A percentile compares a stretch with the other conserved stretches of the same genome.
Conservation (phyloP, 1,140 invertebrate species). For the Atta texana region DNA sequence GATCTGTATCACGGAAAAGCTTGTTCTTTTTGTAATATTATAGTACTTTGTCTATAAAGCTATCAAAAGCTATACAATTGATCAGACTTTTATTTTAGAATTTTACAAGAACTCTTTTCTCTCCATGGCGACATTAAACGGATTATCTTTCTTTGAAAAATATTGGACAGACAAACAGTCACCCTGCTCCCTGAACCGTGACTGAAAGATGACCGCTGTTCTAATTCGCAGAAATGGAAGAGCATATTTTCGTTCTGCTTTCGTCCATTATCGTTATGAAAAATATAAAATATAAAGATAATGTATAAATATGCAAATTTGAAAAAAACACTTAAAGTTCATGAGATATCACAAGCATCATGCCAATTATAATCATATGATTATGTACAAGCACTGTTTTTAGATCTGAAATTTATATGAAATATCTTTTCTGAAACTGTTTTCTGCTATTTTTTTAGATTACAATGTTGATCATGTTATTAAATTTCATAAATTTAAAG, state of each 20-base stretch:
- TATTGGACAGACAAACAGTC: constrained; percentile 33
- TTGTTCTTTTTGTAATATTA: not conserved
- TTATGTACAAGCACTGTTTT: not conserved
- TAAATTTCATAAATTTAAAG: not conserved
- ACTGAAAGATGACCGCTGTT: not conserved
- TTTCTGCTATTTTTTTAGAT: not conserved
- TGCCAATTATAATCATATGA: not conserved
- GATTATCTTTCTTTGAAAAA: constrained; percentile 22
- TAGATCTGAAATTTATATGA: not conserved
- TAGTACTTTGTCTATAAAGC: not conserved
- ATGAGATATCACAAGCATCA: not conserved
- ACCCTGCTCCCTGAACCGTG: not conserved
- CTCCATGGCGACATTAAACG: not conserved
- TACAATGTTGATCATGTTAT: not conserved
- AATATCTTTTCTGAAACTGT: not conserved
- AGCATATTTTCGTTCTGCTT: constrained; percentile 14
- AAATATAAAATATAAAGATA: constrained; percentile 4
- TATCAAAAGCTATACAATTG: constrained; percentile 4
- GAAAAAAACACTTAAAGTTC: not conserved
- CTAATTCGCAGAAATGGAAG: constrained; percentile 9
- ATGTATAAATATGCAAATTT: not conserved
- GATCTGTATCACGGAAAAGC: not conserved
- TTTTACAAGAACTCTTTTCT: not conserved
- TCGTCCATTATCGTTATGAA: not conserved
- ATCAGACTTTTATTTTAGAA: constrained; percentile 4